These are phyloP conservation scores for Myotis davidii DNA, from an alignment of 2,113 vertebrate species.

Conservation along the genomic window DNA sequence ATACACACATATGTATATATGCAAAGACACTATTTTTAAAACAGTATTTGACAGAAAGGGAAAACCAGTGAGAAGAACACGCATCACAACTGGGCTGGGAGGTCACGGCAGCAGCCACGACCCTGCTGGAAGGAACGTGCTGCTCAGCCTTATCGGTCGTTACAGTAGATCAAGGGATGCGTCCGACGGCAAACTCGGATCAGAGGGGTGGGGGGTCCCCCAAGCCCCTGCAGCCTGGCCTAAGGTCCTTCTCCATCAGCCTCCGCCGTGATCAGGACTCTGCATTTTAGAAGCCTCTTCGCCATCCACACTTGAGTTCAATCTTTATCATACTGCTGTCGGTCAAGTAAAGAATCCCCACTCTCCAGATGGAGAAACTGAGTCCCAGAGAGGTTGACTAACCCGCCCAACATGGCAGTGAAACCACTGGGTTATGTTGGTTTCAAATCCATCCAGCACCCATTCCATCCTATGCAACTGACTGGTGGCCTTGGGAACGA, in stretches of 20 bases:
- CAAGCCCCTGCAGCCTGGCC: background rate
- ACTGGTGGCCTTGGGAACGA: background rate
- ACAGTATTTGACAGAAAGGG: background rate
- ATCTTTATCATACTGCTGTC: background rate
- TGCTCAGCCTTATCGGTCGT: background rate
- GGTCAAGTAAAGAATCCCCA: background rate
- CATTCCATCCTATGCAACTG: accelerated
- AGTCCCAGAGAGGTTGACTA: background rate
- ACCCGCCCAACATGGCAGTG: background rate
- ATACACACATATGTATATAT: background rate
- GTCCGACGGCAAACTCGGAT: background rate
- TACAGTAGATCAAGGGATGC: background rate
- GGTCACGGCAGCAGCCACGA: accelerated
- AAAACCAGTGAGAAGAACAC: background rate
- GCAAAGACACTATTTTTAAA: background rate
- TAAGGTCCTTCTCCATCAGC: too few relatives aligned
- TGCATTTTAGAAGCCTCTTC: background rate
- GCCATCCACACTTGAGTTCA: background rate
- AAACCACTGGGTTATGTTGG: too few relatives aligned
- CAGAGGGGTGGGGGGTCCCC: background rate
- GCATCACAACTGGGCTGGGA: background rate
- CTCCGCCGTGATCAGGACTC: too few relatives aligned
- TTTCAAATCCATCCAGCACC: background rate
- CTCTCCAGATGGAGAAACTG: background rate
- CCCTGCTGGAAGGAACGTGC: background rate